Base-by-base conservation (phyloP, 1,140 invertebrate species). In the Drosophila nebulosa region DNA sequence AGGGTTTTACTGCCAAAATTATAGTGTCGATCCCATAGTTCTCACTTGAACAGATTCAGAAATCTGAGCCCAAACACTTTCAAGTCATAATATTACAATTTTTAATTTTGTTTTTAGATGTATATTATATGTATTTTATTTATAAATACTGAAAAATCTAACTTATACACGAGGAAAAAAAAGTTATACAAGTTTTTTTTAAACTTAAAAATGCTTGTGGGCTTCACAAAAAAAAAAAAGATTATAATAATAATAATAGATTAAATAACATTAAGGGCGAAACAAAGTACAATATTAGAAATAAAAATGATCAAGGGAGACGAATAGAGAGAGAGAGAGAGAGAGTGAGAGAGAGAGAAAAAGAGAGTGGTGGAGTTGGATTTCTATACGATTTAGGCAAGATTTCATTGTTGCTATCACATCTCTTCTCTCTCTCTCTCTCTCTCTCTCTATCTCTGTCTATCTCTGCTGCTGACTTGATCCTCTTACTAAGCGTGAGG, bases 71-170 rank as follows among this genome's bases (percentile, higher is more conserved):
- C n/a, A n/a, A n/a, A n/a, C n/a, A n/a, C n/a, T n/a, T n/a, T n/a
- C n/a, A n/a, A n/a, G n/a, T n/a, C n/a, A n/a, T 30, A 30, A 30
- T 30, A 7, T 9, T 30, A 30, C 27, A 30, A 30, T 32, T 10
- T 32, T 10, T 9, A 10, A 32, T 12, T 1, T 12, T 12, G 6
- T 18, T 46, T 46, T 14, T 21, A 5, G 7, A 21, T 55, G 56
- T 60, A 73, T 55, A 59, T 73, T 60, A 55, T 46, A 42, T 55
- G 30, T 73, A 69, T 56, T 79, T 84, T 64, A 84, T 77, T 76
- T 73, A 71, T 85, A 88, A 78, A 81, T 85, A 85, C 77, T 85
- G 81, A 50, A 60, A 77, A 85, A 80, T 73, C 85, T 84, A 86
- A 24, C 24, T 46, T 58, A 69, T 51, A 21, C 64, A 46, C 74